Evolutionary conservation across 2,888 invertebrate genomes (phyloP).

Genomic region (Oxycera nigricornis): DNA sequence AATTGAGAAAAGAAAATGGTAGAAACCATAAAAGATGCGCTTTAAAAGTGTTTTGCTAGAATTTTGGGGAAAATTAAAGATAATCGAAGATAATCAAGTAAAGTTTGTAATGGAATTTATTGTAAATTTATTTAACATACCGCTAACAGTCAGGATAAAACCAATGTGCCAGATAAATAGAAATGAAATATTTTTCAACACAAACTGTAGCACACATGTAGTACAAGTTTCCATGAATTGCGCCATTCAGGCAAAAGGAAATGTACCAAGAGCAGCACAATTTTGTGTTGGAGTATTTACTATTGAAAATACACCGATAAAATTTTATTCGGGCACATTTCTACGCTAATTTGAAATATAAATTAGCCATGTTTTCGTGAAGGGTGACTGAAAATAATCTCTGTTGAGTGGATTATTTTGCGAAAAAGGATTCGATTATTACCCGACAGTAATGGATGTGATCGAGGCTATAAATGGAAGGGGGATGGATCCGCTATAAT

Average conservation of each 20-base stretch:
- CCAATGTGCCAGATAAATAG: too few species aligned
- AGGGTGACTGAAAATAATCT: slow-evolving; percentile 14
- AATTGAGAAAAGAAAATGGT: too few species aligned
- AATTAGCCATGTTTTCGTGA: slow-evolving; percentile 26
- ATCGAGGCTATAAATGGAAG: not conserved
- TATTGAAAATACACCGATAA: slow-evolving; percentile 38
- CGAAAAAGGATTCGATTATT: slow-evolving; percentile 28
- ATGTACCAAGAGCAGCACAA: slow-evolving; percentile 12
- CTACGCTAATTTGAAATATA: slow-evolving; percentile 38
- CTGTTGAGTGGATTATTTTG: slow-evolving; percentile 24
- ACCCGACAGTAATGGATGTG: not conserved
- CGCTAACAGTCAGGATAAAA: too few species aligned
- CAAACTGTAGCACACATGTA: too few species aligned
- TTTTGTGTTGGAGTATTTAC: slow-evolving; percentile 23
- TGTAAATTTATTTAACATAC: too few species aligned
- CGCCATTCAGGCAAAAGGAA: slow-evolving; percentile 11
- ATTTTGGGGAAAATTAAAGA: too few species aligned
- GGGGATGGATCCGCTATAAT: not conserved
- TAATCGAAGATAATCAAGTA: too few species aligned
- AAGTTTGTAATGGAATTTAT: too few species aligned
- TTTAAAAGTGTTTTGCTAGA: too few species aligned
- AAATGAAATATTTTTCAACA: too few species aligned
- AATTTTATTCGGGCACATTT: slow-evolving; percentile 38
- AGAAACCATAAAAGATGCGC: too few species aligned
- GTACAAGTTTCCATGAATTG: too few species aligned